Evolutionary conservation across 1,140 invertebrate genomes (phyloP), one percentile per base, ranked within the genome.

Genomic region (Orchestia grillus): DNA sequence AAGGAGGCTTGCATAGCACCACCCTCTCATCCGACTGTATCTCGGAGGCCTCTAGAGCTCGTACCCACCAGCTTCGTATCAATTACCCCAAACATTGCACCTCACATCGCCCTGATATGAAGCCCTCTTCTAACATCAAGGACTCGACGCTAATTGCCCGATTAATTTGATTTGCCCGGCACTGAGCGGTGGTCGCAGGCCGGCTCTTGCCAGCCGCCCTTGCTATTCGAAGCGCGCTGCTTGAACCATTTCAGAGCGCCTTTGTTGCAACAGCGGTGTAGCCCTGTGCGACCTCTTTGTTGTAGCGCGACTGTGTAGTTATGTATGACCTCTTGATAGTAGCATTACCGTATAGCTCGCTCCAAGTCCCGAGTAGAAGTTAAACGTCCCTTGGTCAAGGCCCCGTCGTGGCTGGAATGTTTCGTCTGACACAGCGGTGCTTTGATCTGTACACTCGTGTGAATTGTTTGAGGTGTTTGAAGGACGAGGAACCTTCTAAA

Each of bases 51-150:
- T 41, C 88, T 36, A 0, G 3, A 90, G 41, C 88, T 16, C n/a
- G 42, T 90, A 28, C 88, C 88, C n/a, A n/a, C 28, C 41, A 90
- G 43, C 88, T 90, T 11, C 88, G 41, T 90, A 90, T 41, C 88
- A 90, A 90, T 90, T 90, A 90, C n/a, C 88, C 88, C 88, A 90
- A 90, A 90, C 88, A 90, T 41, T 42, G 88, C 43, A 41, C 88
- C 88, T 90, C 88, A 90, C 88, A 90, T 42, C 88, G 15, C 41
- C 43, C 41, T 90, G 88, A 90, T 90, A 90, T 90, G 88, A 90
- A 90, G 88, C 88, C 88, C 88, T 90, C 88, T 90, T 90, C 88
- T 90, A 90, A 90, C 88, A 90, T 90, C 88, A 90, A 90, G 88
- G 88, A 44, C 43, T 90, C n/a, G 43, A 90, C 88, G 43, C 88